These are phyloP conservation scores for Steinernema carpocapsae DNA, from an alignment of 2,888 invertebrate species.

Conservation along the genomic window DNA sequence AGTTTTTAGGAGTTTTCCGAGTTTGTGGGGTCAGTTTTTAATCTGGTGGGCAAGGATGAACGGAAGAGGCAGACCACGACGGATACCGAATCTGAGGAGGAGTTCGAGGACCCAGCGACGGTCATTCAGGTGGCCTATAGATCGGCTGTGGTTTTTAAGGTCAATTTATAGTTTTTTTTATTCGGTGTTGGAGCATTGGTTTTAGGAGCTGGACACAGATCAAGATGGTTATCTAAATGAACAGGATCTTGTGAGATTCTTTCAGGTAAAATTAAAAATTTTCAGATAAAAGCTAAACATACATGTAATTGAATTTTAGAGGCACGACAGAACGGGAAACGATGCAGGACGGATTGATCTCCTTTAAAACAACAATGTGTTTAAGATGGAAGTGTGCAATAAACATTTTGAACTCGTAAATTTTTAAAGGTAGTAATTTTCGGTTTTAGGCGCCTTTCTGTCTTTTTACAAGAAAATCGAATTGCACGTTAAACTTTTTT, in stretches of 20 bases:
- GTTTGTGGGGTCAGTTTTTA: conserved; percentile 61
- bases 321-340: no score
- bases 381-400: no score
- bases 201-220: not conserved
- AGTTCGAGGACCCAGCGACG: not conserved
- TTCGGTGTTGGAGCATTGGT: not conserved
- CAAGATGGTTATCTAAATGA: not conserved
- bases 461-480: no score
- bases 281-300: no score
- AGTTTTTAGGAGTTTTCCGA: conserved; percentile 60
- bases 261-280: no score
- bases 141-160: not conserved
- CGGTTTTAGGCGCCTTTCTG: no score
- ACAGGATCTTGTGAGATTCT: not conserved
- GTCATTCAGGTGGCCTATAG: not conserved
- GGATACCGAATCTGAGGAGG: not conserved
- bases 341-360: no score
- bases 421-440: no score
- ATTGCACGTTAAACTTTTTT: no score
- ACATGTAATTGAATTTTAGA: no score
- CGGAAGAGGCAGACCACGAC: not conserved
- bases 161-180: not conserved
- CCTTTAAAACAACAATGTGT: no score
- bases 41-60: conserved; percentile 43
- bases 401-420: no score